Evolutionary conservation across 2,113 vertebrate genomes (phyloP).

Genomic region (Callopanchax toddi): DNA sequence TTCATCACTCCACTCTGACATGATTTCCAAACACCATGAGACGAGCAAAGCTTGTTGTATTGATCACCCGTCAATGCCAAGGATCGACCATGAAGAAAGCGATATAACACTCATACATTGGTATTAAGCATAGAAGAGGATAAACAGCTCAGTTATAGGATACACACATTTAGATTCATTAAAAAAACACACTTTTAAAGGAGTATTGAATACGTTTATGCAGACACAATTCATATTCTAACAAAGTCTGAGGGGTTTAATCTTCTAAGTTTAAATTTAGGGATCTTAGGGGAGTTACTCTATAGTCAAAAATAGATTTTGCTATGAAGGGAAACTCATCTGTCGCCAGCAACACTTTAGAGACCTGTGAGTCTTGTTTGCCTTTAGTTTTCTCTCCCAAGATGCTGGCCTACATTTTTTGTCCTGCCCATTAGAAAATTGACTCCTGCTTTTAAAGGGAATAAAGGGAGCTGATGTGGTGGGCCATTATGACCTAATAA

Average conservation of each 20-base stretch:
- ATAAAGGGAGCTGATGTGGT: constrained; percentile 26
- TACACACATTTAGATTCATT: too few species aligned
- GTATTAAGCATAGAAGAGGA: constrained; percentile 29
- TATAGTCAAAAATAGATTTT: not conserved
- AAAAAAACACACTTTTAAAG: too few species aligned
- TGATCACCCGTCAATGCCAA: constrained; percentile 67
- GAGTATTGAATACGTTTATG: too few species aligned
- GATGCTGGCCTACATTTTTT: constrained; percentile 6
- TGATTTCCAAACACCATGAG: constrained; percentile 55
- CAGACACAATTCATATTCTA: too few species aligned
- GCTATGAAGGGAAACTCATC: not conserved
- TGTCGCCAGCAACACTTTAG: constrained; percentile 10
- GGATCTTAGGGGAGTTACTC: not conserved
- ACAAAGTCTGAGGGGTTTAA: too few species aligned
- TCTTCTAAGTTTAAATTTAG: too few species aligned
- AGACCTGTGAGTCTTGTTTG: constrained; percentile 8
- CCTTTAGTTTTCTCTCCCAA: constrained; percentile 16
- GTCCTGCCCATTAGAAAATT: constrained; percentile 20
- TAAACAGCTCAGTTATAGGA: too few species aligned
- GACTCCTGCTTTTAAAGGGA: constrained; percentile 28
- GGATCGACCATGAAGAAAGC: constrained; percentile 55
- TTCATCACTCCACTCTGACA: constrained; percentile 70
- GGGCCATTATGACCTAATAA: constrained; percentile 24
- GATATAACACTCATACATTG: constrained; percentile 42
- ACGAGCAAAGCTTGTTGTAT: constrained; percentile 68